These are phyloP conservation scores for pig (Sus scrofa) DNA, from an alignment of 2,113 vertebrate species.

Conservation along the genomic window DNA sequence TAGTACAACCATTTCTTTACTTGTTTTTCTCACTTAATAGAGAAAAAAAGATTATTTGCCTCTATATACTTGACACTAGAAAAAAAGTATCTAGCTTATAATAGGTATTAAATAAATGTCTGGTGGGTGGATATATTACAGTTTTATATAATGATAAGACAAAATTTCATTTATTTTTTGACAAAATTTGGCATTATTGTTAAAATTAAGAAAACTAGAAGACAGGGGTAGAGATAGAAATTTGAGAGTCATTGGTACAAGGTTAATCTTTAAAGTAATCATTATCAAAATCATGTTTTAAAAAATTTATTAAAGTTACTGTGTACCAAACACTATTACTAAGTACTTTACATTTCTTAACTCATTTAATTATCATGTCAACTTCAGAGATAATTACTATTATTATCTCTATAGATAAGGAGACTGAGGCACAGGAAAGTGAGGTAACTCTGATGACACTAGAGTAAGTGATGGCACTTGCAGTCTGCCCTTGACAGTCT, in stretches of 20 bases:
- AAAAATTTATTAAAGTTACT: not conserved
- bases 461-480: not conserved
- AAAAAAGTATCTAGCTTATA: not conserved
- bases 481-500: not conserved
- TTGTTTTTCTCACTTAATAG: not conserved
- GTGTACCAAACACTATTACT: not conserved
- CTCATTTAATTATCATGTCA: not conserved
- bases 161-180: conserved; percentile 22
- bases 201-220: conserved; percentile 15
- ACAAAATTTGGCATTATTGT: not conserved
- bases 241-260: not conserved
- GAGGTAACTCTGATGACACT: not conserved
- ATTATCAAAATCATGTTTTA: not conserved
- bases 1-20: not conserved
- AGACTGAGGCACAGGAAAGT: not conserved
- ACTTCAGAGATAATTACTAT: not conserved
- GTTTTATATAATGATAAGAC: conserved; percentile 1
- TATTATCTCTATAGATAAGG: not conserved
- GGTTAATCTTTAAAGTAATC: not conserved
- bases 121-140: not conserved
- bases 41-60: not conserved
- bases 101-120: not conserved
- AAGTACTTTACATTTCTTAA: not conserved
- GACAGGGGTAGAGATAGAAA: not conserved
- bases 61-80: not conserved